phyloP scores from a whole-genome alignment of 1,140 invertebrate genomes.

The Listronotus oregonensis region DNA sequence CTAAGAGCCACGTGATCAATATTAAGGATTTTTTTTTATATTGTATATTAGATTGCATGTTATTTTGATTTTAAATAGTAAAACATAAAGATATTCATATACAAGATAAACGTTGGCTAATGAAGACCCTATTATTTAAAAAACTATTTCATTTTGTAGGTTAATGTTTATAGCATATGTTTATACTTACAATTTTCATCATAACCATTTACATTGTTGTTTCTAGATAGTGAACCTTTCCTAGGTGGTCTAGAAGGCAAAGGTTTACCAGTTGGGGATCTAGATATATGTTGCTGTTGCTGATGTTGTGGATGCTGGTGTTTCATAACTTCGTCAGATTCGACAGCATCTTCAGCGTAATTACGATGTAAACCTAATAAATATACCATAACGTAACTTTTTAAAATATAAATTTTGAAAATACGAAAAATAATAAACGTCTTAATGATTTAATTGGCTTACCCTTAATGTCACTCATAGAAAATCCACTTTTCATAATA shows the following conservation, averaged over 20 bases:
- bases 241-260: conserved; percentile 73
- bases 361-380: conserved; percentile 76
- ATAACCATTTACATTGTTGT: conserved; percentile 48
- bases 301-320: conserved; percentile 52
- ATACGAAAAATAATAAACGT: too few relatives aligned
- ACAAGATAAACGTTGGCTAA: too few relatives aligned
- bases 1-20: too few relatives aligned
- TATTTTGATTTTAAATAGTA: too few relatives aligned
- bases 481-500: conserved; percentile 90
- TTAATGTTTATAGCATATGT: neutral
- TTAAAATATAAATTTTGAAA: too few relatives aligned
- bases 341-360: conserved; percentile 80
- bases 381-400: too few relatives aligned
- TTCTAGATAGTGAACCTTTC: conserved; percentile 73
- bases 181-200: conserved; percentile 50
- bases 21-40: too few relatives aligned
- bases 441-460: neutral
- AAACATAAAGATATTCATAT: too few relatives aligned
- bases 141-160: too few relatives aligned
- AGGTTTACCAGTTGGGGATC: conserved; percentile 59
- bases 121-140: too few relatives aligned
- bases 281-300: conserved; percentile 43
- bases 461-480: conserved; percentile 94
- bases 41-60: too few relatives aligned
- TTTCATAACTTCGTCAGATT: conserved; percentile 71